These are phyloP conservation scores for Nycticorax nycticorax DNA, from an alignment of 2,113 vertebrate genomes.

Conservation along the genomic window DNA sequence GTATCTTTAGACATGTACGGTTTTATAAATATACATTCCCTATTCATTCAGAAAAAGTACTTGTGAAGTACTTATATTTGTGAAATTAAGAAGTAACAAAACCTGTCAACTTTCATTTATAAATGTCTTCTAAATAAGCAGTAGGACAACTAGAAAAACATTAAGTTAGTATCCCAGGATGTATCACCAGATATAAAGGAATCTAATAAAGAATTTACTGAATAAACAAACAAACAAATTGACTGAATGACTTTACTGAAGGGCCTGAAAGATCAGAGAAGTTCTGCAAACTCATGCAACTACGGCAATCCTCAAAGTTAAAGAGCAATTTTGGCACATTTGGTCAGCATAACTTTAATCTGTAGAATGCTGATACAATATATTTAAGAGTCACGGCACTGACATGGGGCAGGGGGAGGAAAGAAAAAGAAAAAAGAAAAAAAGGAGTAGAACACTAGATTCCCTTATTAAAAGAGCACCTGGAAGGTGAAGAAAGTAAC, in stretches of 20 bases:
- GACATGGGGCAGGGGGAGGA: accelerated
- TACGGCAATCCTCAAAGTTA: background rate
- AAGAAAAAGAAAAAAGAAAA: too few relatives aligned
- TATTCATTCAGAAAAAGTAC: background rate
- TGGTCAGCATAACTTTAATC: background rate
- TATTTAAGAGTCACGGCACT: background rate
- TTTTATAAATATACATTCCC: background rate
- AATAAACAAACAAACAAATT: background rate
- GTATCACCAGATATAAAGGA: background rate
- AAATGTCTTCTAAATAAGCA: background rate
- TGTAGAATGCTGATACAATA: background rate
- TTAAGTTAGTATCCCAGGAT: background rate
- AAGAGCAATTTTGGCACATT: background rate
- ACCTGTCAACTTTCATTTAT: background rate
- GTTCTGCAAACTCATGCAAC: background rate
- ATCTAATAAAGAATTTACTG: background rate
- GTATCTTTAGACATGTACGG: background rate
- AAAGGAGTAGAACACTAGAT: background rate
- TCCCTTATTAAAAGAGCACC: background rate
- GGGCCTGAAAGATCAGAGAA: background rate
- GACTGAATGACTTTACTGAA: background rate
- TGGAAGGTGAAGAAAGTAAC: background rate
- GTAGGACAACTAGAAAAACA: background rate
- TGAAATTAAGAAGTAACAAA: background rate
- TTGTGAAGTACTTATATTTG: background rate